Conservation (phyloP, 2,888 invertebrate genomes). For the Napeogenes sylphis region DNA sequence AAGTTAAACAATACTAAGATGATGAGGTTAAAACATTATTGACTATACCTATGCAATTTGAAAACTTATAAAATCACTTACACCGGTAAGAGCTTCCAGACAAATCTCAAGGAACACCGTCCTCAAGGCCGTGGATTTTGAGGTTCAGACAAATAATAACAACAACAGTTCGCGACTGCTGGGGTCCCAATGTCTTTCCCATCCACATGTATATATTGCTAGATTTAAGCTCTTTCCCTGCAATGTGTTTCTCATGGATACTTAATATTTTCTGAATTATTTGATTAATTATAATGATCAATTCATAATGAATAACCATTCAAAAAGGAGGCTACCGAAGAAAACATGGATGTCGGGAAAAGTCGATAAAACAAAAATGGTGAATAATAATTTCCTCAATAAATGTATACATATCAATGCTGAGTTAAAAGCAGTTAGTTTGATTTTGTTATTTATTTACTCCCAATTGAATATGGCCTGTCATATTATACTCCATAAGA, state of each 20-base stretch:
- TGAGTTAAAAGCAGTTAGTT: no score
- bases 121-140: conserved; percentile 38
- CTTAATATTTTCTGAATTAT: no score
- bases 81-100: conserved; percentile 42
- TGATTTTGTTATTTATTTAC: no score
- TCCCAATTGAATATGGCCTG: no score
- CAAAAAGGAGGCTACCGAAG: no score
- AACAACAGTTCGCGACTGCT: conserved; percentile 34
- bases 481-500: no score
- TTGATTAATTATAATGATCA: no score
- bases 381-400: no score
- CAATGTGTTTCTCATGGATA: background rate
- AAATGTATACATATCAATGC: no score
- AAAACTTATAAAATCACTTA: conserved; percentile 20
- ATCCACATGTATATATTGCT: conserved; percentile 42
- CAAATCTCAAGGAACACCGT: conserved; percentile 42
- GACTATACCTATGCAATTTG: conserved; percentile 5
- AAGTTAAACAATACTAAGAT: conserved; percentile 28
- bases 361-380: no score
- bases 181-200: conserved; percentile 39
- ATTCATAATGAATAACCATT: no score
- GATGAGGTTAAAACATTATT: conserved; percentile 24
- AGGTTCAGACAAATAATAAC: conserved; percentile 34
- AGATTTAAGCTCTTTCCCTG: conserved; percentile 41
- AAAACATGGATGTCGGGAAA: no score